Evolutionary conservation across 2,797 vertebrate species (phyloP).

Genomic region (Caiman crocodilus): DNA sequence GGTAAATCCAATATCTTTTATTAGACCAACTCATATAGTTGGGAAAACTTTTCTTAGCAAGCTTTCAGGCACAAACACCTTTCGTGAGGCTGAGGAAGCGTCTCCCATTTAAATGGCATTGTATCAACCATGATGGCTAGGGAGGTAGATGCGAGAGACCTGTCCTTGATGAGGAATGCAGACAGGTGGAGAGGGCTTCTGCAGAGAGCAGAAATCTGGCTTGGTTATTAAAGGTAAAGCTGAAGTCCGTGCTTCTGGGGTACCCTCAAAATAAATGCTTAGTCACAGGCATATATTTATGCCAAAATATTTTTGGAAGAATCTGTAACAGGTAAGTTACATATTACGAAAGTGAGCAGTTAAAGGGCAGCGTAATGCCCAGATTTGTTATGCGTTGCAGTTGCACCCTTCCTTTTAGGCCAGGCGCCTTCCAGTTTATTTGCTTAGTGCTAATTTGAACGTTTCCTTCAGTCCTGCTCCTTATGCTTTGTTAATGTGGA

Average conservation of each 20-base stretch:
- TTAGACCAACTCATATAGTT: too few species aligned
- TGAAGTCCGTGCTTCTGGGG: background rate
- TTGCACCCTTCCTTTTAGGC: accelerated
- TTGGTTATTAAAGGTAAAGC: background rate
- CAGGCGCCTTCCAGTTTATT: background rate
- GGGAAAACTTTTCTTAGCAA: too few species aligned
- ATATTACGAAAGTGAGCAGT: background rate
- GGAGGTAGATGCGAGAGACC: background rate
- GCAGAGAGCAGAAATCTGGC: background rate
- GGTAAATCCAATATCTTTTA: too few species aligned
- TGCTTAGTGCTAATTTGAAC: background rate
- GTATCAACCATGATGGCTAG: background rate
- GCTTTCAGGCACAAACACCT: too few species aligned
- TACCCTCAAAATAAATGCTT: background rate
- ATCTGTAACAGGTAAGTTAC: background rate
- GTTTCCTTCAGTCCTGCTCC: accelerated
- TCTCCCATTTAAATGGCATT: background rate
- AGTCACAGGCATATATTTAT: background rate
- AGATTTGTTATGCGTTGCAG: background rate
- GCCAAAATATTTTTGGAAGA: background rate
- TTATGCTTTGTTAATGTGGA: background rate
- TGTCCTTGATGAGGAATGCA: background rate
- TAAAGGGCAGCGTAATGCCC: background rate
- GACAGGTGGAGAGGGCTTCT: background rate
- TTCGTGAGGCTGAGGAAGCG: too few species aligned